Conservation (phyloP, 2,113 vertebrate species). For the Chionodraco myersi region DNA sequence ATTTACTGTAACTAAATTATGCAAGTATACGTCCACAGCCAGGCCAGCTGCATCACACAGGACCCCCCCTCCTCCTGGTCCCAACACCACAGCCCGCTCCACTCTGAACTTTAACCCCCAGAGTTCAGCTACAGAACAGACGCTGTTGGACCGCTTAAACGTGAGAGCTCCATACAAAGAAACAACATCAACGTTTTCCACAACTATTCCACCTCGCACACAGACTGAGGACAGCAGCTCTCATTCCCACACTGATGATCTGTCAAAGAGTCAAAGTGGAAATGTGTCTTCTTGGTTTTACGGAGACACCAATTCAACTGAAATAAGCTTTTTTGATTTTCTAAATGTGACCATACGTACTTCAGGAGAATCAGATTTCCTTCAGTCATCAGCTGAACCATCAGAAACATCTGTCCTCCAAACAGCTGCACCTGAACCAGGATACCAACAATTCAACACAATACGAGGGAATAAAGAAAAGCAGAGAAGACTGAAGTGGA, state of each 20-base stretch:
- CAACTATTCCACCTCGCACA: not conserved
- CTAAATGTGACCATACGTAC: not conserved
- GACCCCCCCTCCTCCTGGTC: conserved; percentile 9
- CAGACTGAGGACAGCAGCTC: conserved; percentile 3
- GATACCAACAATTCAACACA: conserved; percentile 18
- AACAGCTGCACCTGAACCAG: not conserved
- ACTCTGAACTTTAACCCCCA: not conserved
- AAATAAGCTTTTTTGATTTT: not conserved
- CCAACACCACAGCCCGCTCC: not conserved
- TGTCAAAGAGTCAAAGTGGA: conserved; percentile 6
- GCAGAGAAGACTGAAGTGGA: conserved; percentile 2
- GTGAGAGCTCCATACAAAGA: not conserved
- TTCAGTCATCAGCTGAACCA: not conserved
- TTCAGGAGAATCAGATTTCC: not conserved
- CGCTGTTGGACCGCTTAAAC: not conserved
- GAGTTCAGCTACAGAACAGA: conserved; percentile 1
- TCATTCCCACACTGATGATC: not conserved
- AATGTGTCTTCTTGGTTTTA: conserved; percentile 10
- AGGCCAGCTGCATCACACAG: not conserved
- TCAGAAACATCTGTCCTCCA: not conserved
- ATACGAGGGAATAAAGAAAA: not conserved
- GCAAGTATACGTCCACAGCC: not conserved
- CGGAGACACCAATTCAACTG: conserved; percentile 6
- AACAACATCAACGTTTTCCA: conserved; percentile 1
- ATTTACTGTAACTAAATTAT: conserved; percentile 9